These are phyloP conservation scores for Litoditis marina DNA, from an alignment of 2,888 invertebrate genomes.

Conservation along the genomic window DNA sequence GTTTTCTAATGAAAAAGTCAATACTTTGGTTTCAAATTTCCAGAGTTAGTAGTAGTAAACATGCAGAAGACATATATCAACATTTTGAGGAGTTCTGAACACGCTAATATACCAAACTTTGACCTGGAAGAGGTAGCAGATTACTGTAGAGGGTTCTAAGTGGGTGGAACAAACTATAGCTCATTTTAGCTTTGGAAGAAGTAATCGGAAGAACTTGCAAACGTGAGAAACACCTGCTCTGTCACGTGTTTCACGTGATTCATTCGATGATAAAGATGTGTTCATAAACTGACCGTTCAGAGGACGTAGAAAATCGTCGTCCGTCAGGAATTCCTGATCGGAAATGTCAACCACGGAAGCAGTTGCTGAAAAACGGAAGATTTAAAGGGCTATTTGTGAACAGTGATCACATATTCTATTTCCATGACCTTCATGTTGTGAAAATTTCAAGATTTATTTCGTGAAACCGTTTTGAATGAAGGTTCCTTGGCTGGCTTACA, in stretches of 20 bases:
- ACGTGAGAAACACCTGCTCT: not conserved
- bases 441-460: not conserved
- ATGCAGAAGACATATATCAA: too few relatives aligned
- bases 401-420: not conserved
- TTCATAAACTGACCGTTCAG: conserved; percentile 31
- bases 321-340: conserved; percentile 35
- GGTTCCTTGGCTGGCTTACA: too few relatives aligned
- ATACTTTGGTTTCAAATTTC: too few relatives aligned
- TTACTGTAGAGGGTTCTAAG: not conserved
- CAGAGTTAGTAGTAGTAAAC: too few relatives aligned
- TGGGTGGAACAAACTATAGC: not conserved
- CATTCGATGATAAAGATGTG: too few relatives aligned
- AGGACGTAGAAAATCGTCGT: conserved; percentile 44
- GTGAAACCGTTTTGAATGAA: too few relatives aligned
- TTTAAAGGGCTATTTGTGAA: not conserved
- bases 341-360: not conserved
- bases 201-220: not conserved
- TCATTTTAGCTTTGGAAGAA: too few relatives aligned
- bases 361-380: not conserved
- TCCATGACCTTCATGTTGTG: not conserved
- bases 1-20: too few relatives aligned
- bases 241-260: too few relatives aligned
- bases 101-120: not conserved
- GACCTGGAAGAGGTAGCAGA: not conserved
- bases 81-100: too few relatives aligned